Conservation (phyloP, 2,888 invertebrate species). For the Elgonia sp. region DNA sequence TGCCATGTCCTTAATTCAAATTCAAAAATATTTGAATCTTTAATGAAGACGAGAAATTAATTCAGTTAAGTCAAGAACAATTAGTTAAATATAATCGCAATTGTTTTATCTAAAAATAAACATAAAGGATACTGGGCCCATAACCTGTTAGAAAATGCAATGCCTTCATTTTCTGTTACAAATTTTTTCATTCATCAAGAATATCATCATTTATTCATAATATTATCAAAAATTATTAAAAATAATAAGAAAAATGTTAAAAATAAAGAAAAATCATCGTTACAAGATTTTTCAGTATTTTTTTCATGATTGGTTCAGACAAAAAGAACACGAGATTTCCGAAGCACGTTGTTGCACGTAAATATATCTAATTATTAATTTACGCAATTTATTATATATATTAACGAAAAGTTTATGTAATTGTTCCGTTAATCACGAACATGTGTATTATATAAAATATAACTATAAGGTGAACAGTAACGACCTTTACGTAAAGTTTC, state of each 20-base stretch:
- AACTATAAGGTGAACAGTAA: slow-evolving; percentile 56
- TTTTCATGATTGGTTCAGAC: neutral
- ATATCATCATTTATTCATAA: no score
- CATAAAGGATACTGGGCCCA: no score
- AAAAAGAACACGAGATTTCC: neutral
- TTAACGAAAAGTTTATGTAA: slow-evolving; percentile 53
- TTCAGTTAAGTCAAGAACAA: neutral
- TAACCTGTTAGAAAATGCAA: no score
- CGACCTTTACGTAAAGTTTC: slow-evolving; percentile 65
- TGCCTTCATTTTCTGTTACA: no score
- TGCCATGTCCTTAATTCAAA: slow-evolving; percentile 28
- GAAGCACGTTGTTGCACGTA: neutral
- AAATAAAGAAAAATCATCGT: no score
- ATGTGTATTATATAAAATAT: slow-evolving; percentile 52
- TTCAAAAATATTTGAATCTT: slow-evolving; percentile 12
- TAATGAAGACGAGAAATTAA: slow-evolving; percentile 1
- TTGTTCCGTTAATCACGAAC: slow-evolving; percentile 56
- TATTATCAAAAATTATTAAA: no score
- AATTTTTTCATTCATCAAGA: no score
- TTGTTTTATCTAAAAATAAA: no score
- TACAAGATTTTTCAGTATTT: neutral
- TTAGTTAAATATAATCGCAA: neutral
- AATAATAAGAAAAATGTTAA: no score
- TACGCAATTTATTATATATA: slow-evolving; percentile 41
- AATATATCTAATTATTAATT: slow-evolving; percentile 37